phyloP scores from a whole-genome alignment of 92 coral and sea anemone genomes.

The Epizoanthus illoricatus region DNA sequence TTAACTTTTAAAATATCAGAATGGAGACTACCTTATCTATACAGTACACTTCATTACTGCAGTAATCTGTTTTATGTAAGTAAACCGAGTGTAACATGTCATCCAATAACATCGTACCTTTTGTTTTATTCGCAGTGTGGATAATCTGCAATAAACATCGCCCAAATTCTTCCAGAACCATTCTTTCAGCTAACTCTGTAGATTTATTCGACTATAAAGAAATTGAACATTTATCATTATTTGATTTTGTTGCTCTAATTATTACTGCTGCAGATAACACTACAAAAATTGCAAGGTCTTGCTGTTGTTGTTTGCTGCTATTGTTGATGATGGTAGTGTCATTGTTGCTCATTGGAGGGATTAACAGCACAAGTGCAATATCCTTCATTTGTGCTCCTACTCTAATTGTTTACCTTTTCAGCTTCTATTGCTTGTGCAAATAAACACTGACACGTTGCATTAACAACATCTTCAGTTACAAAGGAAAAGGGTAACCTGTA shows the following conservation, averaged over 20 bases:
- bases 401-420: conserved; percentile 66
- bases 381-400: too few relatives aligned
- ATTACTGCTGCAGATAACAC: too few relatives aligned
- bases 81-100: too few relatives aligned
- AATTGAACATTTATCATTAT: background rate
- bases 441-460: conserved; percentile 97
- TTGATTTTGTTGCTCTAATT: background rate
- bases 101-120: conserved; percentile 47
- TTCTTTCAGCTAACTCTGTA: conserved; percentile 70
- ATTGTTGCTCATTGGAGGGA: too few relatives aligned
- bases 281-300: too few relatives aligned
- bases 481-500: conserved; percentile 92
- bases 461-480: conserved; percentile 92
- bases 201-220: conserved; percentile 61
- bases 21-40: too few relatives aligned
- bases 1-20: too few relatives aligned
- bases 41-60: too few relatives aligned
- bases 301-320: too few relatives aligned
- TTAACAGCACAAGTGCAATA: too few relatives aligned
- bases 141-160: conserved; percentile 88
- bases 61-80: too few relatives aligned
- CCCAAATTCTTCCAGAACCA: conserved; percentile 97
- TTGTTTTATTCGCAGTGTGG: conserved; percentile 90
- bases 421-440: conserved; percentile 91
- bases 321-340: too few relatives aligned